Conservation (phyloP, 2,888 invertebrate genomes). For the Hetaerina titia region DNA sequence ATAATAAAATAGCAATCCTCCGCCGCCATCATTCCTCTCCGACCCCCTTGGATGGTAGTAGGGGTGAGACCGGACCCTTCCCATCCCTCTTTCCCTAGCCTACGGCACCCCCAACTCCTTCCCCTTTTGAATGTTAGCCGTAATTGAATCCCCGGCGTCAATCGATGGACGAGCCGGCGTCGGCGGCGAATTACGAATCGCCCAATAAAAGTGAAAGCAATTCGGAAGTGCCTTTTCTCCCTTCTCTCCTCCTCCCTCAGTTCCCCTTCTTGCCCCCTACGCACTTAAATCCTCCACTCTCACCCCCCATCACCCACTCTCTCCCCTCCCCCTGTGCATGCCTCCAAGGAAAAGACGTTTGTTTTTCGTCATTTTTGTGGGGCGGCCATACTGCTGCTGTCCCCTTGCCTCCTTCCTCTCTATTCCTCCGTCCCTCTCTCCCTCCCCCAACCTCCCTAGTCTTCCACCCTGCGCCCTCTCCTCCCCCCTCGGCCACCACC, state of each 20-base stretch:
- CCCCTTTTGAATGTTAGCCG: constrained; percentile 34
- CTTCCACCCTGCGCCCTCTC: too few relatives aligned
- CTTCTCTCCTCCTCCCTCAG: neutral
- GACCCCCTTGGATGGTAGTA: neutral
- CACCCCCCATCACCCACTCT: neutral
- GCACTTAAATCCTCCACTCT: neutral
- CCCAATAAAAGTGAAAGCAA: constrained; percentile 29
- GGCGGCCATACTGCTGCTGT: neutral
- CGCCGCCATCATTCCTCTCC: constrained; percentile 13
- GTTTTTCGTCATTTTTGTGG: neutral
- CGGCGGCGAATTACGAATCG: constrained; percentile 24
- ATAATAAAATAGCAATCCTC: constrained; percentile 15
- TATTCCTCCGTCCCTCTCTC: too few relatives aligned
- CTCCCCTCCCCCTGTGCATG: neutral
- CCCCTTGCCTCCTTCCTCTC: neutral
- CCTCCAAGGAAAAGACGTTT: too few relatives aligned
- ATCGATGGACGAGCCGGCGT: neutral
- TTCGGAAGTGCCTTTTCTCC: neutral
- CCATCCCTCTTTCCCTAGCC: neutral
- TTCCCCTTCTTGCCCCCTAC: neutral
- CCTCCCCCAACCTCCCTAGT: too few relatives aligned
- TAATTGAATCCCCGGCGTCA: constrained; percentile 29
- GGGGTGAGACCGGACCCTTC: neutral
- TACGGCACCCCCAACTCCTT: neutral
- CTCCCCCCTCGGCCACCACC: too few relatives aligned